Conservation (phyloP, 2,888 invertebrate genomes). For the Globia sparganii region DNA sequence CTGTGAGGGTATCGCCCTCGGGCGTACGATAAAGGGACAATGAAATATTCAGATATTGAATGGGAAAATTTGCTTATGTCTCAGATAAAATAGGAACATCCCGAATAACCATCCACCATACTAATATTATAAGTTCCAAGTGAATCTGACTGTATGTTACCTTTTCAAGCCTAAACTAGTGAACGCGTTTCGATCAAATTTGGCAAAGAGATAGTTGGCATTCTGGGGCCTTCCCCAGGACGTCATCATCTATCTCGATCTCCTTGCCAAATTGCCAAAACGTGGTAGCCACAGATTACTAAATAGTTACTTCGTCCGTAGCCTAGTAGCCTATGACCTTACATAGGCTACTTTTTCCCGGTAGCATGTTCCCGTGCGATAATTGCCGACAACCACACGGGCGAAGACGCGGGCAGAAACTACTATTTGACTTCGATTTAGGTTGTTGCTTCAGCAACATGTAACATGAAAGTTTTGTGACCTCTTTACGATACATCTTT, state of each 20-base stretch:
- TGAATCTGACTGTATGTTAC: not conserved
- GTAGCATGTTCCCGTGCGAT: no score
- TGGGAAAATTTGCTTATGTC: conserved; percentile 20
- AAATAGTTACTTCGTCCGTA: no score
- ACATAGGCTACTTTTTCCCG: no score
- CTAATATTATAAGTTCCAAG: not conserved
- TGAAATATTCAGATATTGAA: conserved; percentile 1
- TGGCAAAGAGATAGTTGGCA: no score
- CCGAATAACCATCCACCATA: not conserved
- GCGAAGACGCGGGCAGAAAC: not conserved
- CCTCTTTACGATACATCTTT: conserved; percentile 12
- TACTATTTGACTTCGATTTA: not conserved
- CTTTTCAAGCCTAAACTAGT: no score
- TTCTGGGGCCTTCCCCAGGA: no score
- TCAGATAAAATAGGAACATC: not conserved
- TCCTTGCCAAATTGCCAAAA: no score
- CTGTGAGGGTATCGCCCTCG: conserved; percentile 21
- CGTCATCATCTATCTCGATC: no score
- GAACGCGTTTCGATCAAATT: no score
- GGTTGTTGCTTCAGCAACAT: conserved; percentile 11
- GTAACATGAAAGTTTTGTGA: not conserved
- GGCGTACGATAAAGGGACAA: conserved; percentile 1
- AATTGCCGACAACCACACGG: no score
- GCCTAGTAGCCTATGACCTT: no score
- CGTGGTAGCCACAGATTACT: no score